phyloP scores from a whole-genome alignment of 2,797 vertebrate genomes.

The Poeciliopsis infans region DNA sequence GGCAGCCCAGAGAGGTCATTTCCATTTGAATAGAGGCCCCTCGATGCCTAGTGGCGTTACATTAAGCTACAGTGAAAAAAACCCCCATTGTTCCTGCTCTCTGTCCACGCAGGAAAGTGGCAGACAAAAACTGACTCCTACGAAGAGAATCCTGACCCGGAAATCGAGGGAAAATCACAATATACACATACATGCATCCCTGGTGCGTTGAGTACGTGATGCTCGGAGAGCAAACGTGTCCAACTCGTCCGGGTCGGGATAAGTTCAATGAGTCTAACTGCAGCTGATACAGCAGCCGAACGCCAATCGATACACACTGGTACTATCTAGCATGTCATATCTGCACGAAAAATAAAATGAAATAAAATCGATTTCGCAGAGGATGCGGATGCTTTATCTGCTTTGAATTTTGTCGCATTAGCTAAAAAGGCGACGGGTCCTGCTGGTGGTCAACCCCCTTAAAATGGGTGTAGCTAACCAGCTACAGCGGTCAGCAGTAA shows the following conservation, averaged over 20 bases:
- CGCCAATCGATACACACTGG: conserved; percentile 46
- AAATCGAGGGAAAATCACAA: neutral
- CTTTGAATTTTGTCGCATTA: conserved; percentile 24
- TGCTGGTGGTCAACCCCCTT: conserved; percentile 47
- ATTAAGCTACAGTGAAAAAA: conserved; percentile 70
- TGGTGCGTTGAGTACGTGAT: conserved; percentile 1
- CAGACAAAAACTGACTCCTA: conserved; percentile 4
- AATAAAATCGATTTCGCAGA: conserved; percentile 38
- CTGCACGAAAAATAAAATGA: conserved; percentile 4
- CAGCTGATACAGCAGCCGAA: conserved; percentile 54
- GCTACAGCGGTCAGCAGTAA: conserved; percentile 66
- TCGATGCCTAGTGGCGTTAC: conserved; percentile 67
- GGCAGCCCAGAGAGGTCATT: conserved; percentile 62
- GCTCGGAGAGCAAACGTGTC: conserved; percentile 25
- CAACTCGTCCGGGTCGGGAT: conserved; percentile 9
- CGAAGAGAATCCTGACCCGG: conserved; percentile 22
- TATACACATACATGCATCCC: no score
- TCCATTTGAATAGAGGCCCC: conserved; percentile 74
- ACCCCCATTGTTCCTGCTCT: conserved; percentile 66
- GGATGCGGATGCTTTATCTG: conserved; percentile 11
- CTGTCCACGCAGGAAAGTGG: conserved; percentile 36
- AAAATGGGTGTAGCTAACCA: conserved; percentile 70
- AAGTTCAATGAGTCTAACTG: conserved; percentile 42
- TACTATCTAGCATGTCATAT: conserved; percentile 53
- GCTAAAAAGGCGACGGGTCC: conserved; percentile 32